phyloP scores from a whole-genome alignment of 2,888 invertebrate genomes.

The Drosophila longiperda region DNA sequence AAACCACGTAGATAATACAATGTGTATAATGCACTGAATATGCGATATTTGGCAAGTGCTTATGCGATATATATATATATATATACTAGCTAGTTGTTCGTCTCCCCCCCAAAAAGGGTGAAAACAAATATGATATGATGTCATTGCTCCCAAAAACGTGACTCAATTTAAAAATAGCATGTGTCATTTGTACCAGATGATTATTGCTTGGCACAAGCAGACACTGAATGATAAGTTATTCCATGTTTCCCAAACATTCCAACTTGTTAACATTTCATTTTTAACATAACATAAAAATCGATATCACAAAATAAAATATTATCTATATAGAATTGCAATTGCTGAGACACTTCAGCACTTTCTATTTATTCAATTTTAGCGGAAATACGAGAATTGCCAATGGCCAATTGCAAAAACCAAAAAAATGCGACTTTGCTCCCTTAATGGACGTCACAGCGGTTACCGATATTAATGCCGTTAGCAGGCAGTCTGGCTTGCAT shows the following conservation, averaged over 20 bases:
- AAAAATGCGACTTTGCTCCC: conserved; percentile 11
- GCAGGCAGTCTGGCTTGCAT: conserved; percentile 4
- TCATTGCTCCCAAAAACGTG: conserved; percentile 30
- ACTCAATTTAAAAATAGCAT: conserved; percentile 31
- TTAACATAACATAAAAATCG: neutral
- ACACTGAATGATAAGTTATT: conserved; percentile 1
- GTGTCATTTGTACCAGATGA: conserved; percentile 33
- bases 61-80: neutral
- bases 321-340: neutral
- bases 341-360: conserved; percentile 3
- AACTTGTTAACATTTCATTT: neutral
- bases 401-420: conserved; percentile 2
- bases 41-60: neutral
- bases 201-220: conserved; percentile 5
- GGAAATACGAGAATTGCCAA: conserved; percentile 30
- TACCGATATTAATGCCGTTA: conserved; percentile 42
- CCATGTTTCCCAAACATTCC: neutral
- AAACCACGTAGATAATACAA: conserved; percentile 10
- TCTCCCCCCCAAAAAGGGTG: neutral
- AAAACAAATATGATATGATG: conserved; percentile 22
- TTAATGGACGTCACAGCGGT: conserved; percentile 16
- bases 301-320: neutral
- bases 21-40: neutral
- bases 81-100: neutral
- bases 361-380: conserved; percentile 14